Percentiles rank a stretch among this genome's conserved stretches.
phyloP scores from a whole-genome alignment of 2,113 vertebrate genomes.

The Drymodes brunneopygia region DNA sequence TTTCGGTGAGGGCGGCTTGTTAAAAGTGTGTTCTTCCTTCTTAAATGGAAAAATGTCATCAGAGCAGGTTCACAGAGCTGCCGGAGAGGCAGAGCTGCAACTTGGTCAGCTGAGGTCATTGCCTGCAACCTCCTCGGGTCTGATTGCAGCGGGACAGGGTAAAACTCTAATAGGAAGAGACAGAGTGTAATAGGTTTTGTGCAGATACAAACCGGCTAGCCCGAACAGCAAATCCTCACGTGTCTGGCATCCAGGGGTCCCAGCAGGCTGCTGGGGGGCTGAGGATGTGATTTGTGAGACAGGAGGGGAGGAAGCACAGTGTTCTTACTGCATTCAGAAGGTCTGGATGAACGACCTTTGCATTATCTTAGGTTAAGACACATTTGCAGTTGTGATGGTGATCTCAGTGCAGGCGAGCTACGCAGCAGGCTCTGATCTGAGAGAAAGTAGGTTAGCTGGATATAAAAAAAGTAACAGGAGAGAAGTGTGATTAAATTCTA shows the following conservation, averaged over 20 bases:
- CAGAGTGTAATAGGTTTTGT: not conserved
- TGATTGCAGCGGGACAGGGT: not conserved
- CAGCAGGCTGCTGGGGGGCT: not conserved
- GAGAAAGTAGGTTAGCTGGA: slow-evolving; percentile 9
- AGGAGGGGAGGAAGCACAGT: not conserved
- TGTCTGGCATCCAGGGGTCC: not conserved
- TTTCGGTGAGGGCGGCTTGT: not conserved
- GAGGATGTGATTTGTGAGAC: not conserved
- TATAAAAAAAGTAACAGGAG: not conserved
- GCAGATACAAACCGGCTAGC: not conserved
- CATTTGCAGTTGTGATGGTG: not conserved
- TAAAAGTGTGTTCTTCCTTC: not conserved
- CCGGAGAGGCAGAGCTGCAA: not conserved
- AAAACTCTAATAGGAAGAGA: not conserved
- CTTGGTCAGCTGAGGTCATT: not conserved
- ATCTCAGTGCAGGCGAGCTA: not conserved
- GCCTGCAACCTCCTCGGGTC: not conserved
- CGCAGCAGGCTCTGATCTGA: not conserved
- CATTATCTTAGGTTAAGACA: not conserved
- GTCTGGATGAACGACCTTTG: not conserved
- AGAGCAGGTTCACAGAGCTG: not conserved
- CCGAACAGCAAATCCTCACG: accelerated
- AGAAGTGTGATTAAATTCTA: not conserved
- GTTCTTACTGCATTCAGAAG: not conserved
- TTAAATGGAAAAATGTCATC: not conserved